phyloP scores from a whole-genome alignment of 2,113 vertebrate species.

The Takifugu bimaculatus region DNA sequence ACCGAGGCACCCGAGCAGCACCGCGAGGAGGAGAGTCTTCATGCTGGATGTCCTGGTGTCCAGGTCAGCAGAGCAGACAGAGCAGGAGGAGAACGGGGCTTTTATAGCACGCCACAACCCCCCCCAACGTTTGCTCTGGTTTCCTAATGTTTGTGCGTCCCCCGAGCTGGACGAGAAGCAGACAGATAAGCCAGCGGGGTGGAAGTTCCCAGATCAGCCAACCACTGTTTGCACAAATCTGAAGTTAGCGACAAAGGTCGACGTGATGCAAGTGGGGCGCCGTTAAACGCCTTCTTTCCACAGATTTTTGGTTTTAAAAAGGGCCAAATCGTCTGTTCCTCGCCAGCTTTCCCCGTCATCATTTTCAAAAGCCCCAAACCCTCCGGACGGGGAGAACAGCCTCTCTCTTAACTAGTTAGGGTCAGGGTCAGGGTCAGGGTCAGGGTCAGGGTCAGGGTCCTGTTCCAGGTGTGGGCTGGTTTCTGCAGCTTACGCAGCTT shows the following conservation, averaged over 20 bases:
- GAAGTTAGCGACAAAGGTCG: neutral
- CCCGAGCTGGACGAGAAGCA: neutral
- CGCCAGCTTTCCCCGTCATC: too few relatives aligned
- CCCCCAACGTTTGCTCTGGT: constrained; percentile 49
- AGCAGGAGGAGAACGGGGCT: neutral
- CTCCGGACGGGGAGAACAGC: too few relatives aligned
- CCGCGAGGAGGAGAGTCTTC: constrained; percentile 54
- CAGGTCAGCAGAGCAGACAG: constrained; percentile 33
- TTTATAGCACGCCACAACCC: constrained; percentile 57
- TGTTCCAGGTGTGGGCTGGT: too few relatives aligned
- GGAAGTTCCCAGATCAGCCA: constrained; percentile 26
- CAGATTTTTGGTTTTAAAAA: neutral
- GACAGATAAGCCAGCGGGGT: constrained; percentile 32
- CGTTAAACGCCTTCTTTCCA: neutral
- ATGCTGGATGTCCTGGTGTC: constrained; percentile 47
- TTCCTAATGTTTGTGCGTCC: constrained; percentile 49
- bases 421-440: too few relatives aligned
- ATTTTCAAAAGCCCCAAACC: too few relatives aligned
- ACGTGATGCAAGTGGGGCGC: neutral
- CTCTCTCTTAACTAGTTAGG: too few relatives aligned
- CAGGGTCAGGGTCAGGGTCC: too few relatives aligned
- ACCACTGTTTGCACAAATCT: constrained; percentile 1
- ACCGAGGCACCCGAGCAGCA: constrained; percentile 70
- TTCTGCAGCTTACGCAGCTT: neutral
- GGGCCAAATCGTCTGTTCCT: too few relatives aligned